These are phyloP conservation scores for Dryocosmus kuriphilus DNA, from an alignment of 2,888 invertebrate species.

Conservation along the genomic window DNA sequence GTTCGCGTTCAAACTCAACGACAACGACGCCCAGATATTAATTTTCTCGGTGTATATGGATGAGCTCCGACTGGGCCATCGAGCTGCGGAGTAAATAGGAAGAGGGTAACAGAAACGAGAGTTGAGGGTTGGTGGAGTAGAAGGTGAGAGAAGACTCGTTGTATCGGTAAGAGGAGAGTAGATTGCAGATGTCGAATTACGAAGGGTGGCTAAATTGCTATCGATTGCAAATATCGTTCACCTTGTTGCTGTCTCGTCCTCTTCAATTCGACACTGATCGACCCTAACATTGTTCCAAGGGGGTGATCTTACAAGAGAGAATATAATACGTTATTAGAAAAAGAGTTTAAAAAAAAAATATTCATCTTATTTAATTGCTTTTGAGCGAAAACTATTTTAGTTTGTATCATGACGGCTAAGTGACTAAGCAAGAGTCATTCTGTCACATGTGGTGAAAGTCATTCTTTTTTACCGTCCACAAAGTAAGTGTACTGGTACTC, in stretches of 20 bases:
- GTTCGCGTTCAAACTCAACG: conserved; percentile 65
- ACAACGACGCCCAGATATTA: conserved; percentile 71
- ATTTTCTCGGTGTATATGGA: conserved; percentile 77
- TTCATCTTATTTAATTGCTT: not conserved
- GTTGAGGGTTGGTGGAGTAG: conserved; percentile 43
- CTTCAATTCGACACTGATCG: conserved; percentile 18
- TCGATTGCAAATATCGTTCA: conserved; percentile 14
- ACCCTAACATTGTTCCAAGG: not conserved
- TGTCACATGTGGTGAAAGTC: too few species aligned
- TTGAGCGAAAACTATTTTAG: not conserved
- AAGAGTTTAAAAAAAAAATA: not conserved
- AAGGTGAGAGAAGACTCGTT: conserved; percentile 7
- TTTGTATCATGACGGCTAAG: not conserved
- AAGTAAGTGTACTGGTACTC: too few species aligned
- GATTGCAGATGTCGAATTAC: conserved; percentile 23
- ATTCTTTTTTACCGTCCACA: too few species aligned
- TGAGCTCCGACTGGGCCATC: conserved; percentile 68
- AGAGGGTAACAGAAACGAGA: conserved; percentile 40
- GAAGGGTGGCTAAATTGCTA: conserved; percentile 31
- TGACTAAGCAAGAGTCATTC: too few species aligned
- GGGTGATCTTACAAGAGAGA: not conserved
- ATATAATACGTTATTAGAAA: not conserved
- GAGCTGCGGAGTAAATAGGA: conserved; percentile 42
- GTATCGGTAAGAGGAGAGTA: conserved; percentile 20
- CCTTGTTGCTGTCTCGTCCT: conserved; percentile 21